phyloP scores from a whole-genome alignment of 1,140 invertebrate species.

The Calosoma granatense region DNA sequence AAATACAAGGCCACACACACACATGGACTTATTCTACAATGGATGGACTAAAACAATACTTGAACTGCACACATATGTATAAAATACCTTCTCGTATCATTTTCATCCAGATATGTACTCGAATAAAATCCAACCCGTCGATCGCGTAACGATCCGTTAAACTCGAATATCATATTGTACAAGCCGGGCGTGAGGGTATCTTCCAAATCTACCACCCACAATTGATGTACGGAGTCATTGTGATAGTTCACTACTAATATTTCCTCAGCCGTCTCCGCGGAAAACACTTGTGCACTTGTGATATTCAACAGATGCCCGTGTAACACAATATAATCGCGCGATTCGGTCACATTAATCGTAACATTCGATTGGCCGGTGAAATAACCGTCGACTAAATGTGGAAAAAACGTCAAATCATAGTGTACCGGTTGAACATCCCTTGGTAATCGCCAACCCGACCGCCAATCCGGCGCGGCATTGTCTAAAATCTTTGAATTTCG shows the following conservation, averaged over 20 bases:
- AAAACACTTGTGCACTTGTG: slow-evolving; percentile 30
- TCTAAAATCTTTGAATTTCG: not conserved
- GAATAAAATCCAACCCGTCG: slow-evolving; percentile 71
- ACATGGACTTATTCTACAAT: too few relatives aligned
- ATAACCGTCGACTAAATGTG: slow-evolving; percentile 55
- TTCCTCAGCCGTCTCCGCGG: slow-evolving; percentile 11
- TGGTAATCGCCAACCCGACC: slow-evolving; percentile 48
- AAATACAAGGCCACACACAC: too few relatives aligned
- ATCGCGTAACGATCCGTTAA: slow-evolving; percentile 53
- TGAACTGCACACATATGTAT: too few relatives aligned
- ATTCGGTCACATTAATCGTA: slow-evolving; percentile 44
- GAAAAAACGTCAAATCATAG: slow-evolving; percentile 66
- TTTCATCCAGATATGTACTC: slow-evolving; percentile 55
- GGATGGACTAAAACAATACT: too few relatives aligned
- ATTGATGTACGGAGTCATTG: slow-evolving; percentile 46
- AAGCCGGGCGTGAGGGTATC: slow-evolving; percentile 42
- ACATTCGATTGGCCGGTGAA: slow-evolving; percentile 67
- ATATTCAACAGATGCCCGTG: slow-evolving; percentile 58
- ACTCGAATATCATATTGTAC: slow-evolving; percentile 55
- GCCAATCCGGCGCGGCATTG: slow-evolving; percentile 16
- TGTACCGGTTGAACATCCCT: slow-evolving; percentile 52
- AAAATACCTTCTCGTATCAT: slow-evolving; percentile 34
- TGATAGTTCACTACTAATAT: slow-evolving; percentile 18
- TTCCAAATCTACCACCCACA: slow-evolving; percentile 49
- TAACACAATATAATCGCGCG: slow-evolving; percentile 50